These are phyloP conservation scores for Percopsis transmontana DNA, from an alignment of 2,113 vertebrate genomes.

Conservation along the genomic window DNA sequence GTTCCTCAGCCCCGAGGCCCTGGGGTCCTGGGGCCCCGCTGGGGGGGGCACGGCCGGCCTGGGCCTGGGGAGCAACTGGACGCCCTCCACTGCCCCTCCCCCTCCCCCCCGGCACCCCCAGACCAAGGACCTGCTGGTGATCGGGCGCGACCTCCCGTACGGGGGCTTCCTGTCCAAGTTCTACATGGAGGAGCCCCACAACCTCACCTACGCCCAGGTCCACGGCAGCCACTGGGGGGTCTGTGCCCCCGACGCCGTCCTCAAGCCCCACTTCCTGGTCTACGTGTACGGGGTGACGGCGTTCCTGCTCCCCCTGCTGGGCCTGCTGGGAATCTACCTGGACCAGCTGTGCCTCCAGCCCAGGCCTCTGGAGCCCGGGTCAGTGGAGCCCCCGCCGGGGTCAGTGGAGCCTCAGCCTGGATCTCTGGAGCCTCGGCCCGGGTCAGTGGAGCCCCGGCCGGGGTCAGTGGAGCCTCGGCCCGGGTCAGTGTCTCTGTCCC, in stretches of 20 bases:
- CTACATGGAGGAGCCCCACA: constrained; percentile 62
- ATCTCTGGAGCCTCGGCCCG: constrained; percentile 33
- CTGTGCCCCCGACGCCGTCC: constrained; percentile 71
- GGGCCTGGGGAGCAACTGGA: constrained; percentile 60
- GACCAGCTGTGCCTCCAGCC: constrained; percentile 64
- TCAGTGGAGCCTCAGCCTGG: constrained; percentile 41
- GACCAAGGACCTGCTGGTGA: constrained; percentile 60
- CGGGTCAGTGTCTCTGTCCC: constrained; percentile 68
- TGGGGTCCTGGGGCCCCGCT: constrained; percentile 39
- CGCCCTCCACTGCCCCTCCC: constrained; percentile 39
- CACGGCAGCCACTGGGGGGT: constrained; percentile 74
- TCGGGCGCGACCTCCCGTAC: constrained; percentile 69
- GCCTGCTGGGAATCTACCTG: constrained; percentile 70
- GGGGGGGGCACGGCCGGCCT: constrained; percentile 30
- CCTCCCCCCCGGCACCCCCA: constrained; percentile 43
- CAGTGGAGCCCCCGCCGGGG: too few relatives aligned
- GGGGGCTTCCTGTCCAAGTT: constrained; percentile 79
- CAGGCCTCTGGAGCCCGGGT: too few relatives aligned
- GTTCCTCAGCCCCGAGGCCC: constrained; percentile 73
- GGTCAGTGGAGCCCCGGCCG: constrained; percentile 37
- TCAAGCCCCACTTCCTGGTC: constrained; percentile 72
- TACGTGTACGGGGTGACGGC: constrained; percentile 70
- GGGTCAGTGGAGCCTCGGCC: constrained; percentile 46
- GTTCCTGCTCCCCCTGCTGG: constrained; percentile 73
- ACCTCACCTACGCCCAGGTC: constrained; percentile 71